Base-by-base conservation (phyloP, 2,113 vertebrate species). In the Poicephalus meyeri region DNA sequence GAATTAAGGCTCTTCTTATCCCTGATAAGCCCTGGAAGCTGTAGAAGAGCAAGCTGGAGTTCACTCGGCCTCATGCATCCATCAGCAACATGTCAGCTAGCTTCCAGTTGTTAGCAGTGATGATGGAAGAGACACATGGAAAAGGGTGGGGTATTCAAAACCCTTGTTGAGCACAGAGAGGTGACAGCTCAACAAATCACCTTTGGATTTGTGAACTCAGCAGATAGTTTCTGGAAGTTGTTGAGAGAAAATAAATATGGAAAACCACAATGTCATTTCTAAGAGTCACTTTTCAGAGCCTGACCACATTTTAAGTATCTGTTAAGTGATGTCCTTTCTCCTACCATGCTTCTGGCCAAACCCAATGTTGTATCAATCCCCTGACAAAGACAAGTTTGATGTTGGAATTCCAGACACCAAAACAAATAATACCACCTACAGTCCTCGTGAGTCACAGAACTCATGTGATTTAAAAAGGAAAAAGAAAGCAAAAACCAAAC, bases 221-320 rank as follows among this genome's bases (percentile, higher is more conserved):
- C 96, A 91, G 95, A 96, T 94, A 95, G 96, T 97, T 96, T 93
- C 96, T 96, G 96, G 95, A 94, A 97, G 93, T 80, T 91, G 91
- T 93, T 74, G 96, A 95, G 95, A 94, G 96, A 96, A 96, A 97
- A 97, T 95, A 97, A 97, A 96, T 96, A 91, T 93, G 88, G 95
- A 91, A 97, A 97, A 96, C 96, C 96, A 93, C 96, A 97, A 96
- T 81, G 96, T 96, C 93, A 72, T 96, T 96, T 92, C 88, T 94
- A 56, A 96, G 96, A 96, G 95, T 95, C 91, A 33, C 92, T 96
- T 96, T 96, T 96, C 96, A 89, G 96, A 93, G 93, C 88, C 93
- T 96, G 96, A 97, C 96, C 96, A 42, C 96, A 96, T 71, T 94
- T 97, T 95, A 96, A 97, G 96, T 96, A 97, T 97, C 94, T 97